Evolutionary conservation across 2,888 invertebrate genomes (phyloP).

Genomic region (Philereme transversata): DNA sequence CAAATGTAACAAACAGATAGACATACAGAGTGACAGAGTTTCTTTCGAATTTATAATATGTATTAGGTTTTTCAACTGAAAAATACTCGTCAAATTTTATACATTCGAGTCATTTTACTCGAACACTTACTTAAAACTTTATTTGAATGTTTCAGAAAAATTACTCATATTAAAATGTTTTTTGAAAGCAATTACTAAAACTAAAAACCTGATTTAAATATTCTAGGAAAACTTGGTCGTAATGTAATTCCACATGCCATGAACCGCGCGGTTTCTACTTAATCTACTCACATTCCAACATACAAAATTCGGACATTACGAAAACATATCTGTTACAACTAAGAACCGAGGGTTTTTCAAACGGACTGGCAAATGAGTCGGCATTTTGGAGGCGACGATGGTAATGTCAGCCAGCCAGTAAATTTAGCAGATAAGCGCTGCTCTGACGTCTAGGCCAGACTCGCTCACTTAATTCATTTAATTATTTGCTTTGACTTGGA

Average conservation of each 20-base stretch:
- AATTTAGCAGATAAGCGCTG: constrained; percentile 78
- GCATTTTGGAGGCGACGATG: constrained; percentile 72
- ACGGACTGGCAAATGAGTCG: constrained; percentile 75
- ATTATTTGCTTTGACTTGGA: constrained; percentile 69
- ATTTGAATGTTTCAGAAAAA: too few species aligned
- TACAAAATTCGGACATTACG: constrained; percentile 31
- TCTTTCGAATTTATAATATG: not conserved
- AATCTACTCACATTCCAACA: constrained; percentile 13
- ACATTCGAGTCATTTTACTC: too few species aligned
- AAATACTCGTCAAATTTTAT: not conserved
- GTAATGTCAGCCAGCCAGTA: constrained; percentile 78
- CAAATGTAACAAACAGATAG: too few species aligned
- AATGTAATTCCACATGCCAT: too few species aligned
- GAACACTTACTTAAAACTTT: too few species aligned
- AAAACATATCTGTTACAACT: constrained; percentile 55
- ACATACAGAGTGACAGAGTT: too few species aligned
- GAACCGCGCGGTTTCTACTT: not conserved
- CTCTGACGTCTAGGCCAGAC: constrained; percentile 68
- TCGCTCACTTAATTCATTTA: constrained; percentile 74
- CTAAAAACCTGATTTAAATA: not conserved
- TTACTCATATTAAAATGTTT: too few species aligned
- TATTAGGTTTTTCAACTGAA: not conserved
- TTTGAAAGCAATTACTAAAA: too few species aligned
- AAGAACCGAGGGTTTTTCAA: constrained; percentile 67
- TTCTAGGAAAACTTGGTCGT: not conserved